Percentiles rank a stretch among this genome's conserved stretches.
These are phyloP conservation scores for Cecropterus lyciades DNA, from an alignment of 1,140 invertebrate genomes.

Conservation along the genomic window DNA sequence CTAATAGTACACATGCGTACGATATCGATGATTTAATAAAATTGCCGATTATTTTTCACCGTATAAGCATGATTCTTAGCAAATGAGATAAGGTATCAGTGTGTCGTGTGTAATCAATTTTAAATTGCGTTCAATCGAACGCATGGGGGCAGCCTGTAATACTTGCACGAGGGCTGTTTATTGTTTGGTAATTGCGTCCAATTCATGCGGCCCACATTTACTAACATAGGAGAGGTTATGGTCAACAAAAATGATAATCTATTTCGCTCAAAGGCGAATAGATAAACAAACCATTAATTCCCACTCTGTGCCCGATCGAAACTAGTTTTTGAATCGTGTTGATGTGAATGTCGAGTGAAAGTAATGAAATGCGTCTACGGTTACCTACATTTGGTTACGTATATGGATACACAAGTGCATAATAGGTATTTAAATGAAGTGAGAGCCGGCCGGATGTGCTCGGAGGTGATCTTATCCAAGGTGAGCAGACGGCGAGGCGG, in stretches of 20 bases:
- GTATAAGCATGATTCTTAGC: conserved; percentile 5
- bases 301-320: conserved; percentile 43
- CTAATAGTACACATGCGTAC: conserved; percentile 38
- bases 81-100: conserved; percentile 24
- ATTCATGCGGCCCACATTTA: conserved; percentile 15
- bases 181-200: conserved; percentile 14
- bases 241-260: conserved; percentile 4
- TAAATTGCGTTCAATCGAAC: conserved; percentile 9
- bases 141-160: conserved; percentile 20
- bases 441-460: conserved; percentile 54
- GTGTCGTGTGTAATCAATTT: conserved; percentile 15
- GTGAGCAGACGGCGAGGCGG: conserved; percentile 77
- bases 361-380: conserved; percentile 49
- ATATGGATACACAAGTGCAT: conserved; percentile 54
- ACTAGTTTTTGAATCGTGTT: conserved; percentile 48
- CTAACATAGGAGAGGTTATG: background rate
- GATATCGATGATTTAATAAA: conserved; percentile 15
- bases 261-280: conserved; percentile 13
- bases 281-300: conserved; percentile 42
- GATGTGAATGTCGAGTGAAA: conserved; percentile 63
- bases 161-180: background rate
- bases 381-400: conserved; percentile 46
- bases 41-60: conserved; percentile 18
- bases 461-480: conserved; percentile 60
- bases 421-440: conserved; percentile 57